Evolutionary conservation across 2,888 invertebrate genomes (phyloP).

Genomic region (Cordilura impudica): DNA sequence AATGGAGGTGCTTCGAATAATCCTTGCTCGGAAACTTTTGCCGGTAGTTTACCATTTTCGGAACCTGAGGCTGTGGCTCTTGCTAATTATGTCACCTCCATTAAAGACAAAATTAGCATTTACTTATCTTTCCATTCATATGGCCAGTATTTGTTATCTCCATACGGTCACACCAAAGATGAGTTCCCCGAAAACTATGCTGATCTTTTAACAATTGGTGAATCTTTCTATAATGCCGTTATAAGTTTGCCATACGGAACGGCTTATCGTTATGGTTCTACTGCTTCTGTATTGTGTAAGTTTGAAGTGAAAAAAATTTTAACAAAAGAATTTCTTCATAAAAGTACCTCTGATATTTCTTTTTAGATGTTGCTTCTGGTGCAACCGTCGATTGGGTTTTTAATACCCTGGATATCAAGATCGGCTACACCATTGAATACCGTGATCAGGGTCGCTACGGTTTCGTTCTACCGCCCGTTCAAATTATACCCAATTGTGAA

Average conservation of each 20-base stretch:
- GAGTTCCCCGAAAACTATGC: slow-evolving; percentile 78
- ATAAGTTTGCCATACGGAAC: slow-evolving; percentile 78
- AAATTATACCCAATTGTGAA: slow-evolving; percentile 82
- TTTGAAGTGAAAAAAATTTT: neutral
- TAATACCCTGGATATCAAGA: slow-evolving; percentile 78
- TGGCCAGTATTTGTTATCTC: slow-evolving; percentile 81
- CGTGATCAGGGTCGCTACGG: slow-evolving; percentile 85
- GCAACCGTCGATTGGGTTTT: slow-evolving; percentile 80
- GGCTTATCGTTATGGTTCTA: slow-evolving; percentile 79
- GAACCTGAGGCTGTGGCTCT: slow-evolving; percentile 80
- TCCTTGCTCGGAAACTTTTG: slow-evolving; percentile 78
- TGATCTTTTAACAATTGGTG: slow-evolving; percentile 78
- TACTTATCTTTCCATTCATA: slow-evolving; percentile 83
- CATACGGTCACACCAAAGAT: slow-evolving; percentile 79
- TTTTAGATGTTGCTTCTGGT: slow-evolving; percentile 78
- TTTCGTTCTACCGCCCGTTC: slow-evolving; percentile 82
- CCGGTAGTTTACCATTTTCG: slow-evolving; percentile 80
- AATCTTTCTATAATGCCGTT: slow-evolving; percentile 79
- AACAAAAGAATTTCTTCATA: neutral
- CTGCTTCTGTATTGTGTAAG: slow-evolving; percentile 81
- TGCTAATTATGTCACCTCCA: slow-evolving; percentile 77
- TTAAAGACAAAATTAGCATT: slow-evolving; percentile 78
- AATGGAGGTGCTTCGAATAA: slow-evolving; percentile 78
- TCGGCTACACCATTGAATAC: slow-evolving; percentile 81
- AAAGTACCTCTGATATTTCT: slow-evolving; percentile 11